These are phyloP conservation scores for Dione vanillae DNA, from an alignment of 2,888 invertebrate genomes.

Conservation along the genomic window DNA sequence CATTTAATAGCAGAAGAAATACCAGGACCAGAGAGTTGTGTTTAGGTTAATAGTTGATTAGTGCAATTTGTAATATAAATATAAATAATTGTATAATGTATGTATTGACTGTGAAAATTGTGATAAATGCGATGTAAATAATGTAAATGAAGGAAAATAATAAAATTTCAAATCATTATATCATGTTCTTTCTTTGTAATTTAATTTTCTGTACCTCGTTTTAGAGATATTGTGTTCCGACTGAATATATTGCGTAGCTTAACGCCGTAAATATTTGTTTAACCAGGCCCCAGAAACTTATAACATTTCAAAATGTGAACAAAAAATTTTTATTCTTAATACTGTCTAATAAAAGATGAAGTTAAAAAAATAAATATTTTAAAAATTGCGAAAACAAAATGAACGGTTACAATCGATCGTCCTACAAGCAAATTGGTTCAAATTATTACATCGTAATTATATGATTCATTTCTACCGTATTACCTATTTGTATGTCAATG, in stretches of 20 bases:
- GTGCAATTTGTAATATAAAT: conserved; percentile 44
- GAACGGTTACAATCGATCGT: background rate
- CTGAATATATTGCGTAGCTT: too few relatives aligned
- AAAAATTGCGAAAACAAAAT: background rate
- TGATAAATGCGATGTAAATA: conserved; percentile 64
- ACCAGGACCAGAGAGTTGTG: conserved; percentile 81
- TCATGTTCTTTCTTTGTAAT: conserved; percentile 18
- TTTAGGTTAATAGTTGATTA: conserved; percentile 59
- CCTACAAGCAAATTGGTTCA: background rate
- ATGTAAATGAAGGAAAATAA: conserved; percentile 51
- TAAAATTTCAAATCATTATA: conserved; percentile 44
- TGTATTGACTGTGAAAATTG: conserved; percentile 65
- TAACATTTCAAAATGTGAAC: too few relatives aligned
- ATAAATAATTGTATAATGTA: conserved; percentile 54
- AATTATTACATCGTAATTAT: conserved; percentile 27
- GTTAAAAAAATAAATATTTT: background rate
- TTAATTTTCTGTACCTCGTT: too few relatives aligned
- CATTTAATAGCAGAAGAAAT: conserved; percentile 81
- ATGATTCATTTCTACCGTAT: conserved; percentile 31
- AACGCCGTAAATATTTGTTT: too few relatives aligned
- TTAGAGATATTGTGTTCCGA: too few relatives aligned
- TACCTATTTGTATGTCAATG: conserved; percentile 30
- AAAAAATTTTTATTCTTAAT: too few relatives aligned
- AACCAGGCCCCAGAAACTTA: too few relatives aligned
- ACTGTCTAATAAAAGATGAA: too few relatives aligned